phyloP scores from a whole-genome alignment of 2,888 invertebrate genomes.

The Dorcus hopei region DNA sequence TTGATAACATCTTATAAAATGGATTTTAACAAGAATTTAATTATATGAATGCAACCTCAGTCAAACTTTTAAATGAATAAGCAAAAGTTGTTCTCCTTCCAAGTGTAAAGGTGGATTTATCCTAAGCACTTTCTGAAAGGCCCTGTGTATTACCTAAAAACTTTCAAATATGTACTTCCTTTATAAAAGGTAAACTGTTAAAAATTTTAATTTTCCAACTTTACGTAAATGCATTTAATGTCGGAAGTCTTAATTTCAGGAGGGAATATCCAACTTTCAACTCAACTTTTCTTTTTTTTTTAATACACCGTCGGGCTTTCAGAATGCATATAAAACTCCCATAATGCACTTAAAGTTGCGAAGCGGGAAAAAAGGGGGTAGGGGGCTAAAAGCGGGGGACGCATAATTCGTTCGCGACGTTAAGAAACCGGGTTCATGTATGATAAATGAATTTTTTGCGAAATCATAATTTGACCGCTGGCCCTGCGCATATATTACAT shows the following conservation, averaged over 20 bases:
- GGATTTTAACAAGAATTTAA: too few relatives aligned
- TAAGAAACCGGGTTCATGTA: background rate
- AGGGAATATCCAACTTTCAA: conserved; percentile 2
- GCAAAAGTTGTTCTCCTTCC: too few relatives aligned
- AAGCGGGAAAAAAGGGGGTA: too few relatives aligned
- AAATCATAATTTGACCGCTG: background rate
- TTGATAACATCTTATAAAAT: too few relatives aligned
- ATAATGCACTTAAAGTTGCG: background rate
- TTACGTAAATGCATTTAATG: background rate
- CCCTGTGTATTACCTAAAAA: too few relatives aligned
- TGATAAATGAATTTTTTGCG: background rate
- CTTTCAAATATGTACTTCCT: too few relatives aligned
- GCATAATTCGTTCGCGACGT: too few relatives aligned
- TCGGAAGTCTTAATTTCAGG: background rate
- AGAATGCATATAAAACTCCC: background rate
- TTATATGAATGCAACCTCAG: too few relatives aligned
- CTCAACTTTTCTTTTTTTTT: background rate
- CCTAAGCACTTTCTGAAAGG: too few relatives aligned
- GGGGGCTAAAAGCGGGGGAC: too few relatives aligned
- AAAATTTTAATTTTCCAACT: background rate
- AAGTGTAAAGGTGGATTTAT: too few relatives aligned
- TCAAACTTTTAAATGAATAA: too few relatives aligned
- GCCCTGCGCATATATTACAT: background rate
- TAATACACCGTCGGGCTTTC: background rate
- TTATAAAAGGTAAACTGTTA: background rate